Percentiles rank a stretch among this genome's conserved stretches.
phyloP scores from a whole-genome alignment of 1,140 invertebrate species.

The Chionoecetes opilio region DNA sequence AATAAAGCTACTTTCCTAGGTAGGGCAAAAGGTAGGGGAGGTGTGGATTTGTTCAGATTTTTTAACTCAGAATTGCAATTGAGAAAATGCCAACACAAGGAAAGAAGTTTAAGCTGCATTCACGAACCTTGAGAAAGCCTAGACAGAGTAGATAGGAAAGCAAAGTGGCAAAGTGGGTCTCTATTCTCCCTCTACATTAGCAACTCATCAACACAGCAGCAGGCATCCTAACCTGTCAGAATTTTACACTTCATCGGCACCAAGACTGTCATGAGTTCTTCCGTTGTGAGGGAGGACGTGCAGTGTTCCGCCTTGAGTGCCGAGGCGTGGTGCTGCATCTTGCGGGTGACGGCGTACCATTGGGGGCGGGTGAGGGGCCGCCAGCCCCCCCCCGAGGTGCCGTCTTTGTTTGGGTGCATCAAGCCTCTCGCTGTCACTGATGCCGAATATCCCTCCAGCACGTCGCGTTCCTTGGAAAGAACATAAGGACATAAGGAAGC shows the following conservation, averaged over 20 bases:
- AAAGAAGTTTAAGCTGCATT: too few species aligned
- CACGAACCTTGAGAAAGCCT: too few species aligned
- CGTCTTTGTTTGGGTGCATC: conserved; percentile 63
- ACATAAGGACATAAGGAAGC: too few species aligned
- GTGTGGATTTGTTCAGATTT: too few species aligned
- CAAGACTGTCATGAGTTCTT: conserved; percentile 67
- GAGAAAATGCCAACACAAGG: too few species aligned
- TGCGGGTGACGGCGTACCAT: conserved; percentile 55
- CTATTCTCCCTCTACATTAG: too few species aligned
- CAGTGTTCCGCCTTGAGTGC: conserved; percentile 56
- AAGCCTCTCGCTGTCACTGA: conserved; percentile 61
- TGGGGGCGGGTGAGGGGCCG: conserved; percentile 57
- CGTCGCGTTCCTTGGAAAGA: conserved; percentile 40
- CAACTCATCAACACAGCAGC: background rate
- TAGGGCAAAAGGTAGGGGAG: too few species aligned
- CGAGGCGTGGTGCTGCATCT: conserved; percentile 13
- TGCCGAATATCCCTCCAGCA: conserved; percentile 63
- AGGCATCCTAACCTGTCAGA: background rate
- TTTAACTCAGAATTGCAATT: too few species aligned
- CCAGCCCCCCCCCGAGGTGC: background rate
- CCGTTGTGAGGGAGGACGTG: conserved; percentile 52
- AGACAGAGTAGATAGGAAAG: too few species aligned
- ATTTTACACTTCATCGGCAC: conserved; percentile 65
- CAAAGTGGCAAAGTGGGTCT: too few species aligned
- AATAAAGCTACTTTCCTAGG: too few species aligned